Conservation (phyloP, 2,797 vertebrate species). For the Lindbergichthys nudifrons region DNA sequence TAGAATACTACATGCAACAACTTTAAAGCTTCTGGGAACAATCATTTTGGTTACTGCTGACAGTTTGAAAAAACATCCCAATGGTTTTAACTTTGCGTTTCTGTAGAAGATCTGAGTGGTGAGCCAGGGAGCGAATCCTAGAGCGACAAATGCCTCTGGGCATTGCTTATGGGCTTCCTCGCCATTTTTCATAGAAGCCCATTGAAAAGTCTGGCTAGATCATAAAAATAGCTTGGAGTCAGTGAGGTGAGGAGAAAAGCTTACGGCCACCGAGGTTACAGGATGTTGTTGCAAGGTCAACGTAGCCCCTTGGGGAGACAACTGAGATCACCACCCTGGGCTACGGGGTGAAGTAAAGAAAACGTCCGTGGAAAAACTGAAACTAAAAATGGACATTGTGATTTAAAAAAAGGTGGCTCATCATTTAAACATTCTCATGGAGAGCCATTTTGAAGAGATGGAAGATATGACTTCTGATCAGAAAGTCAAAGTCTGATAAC, state of each 20-base stretch:
- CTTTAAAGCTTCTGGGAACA: constrained; percentile 12
- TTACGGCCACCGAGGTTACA: constrained; percentile 64
- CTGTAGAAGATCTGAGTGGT: constrained; percentile 37
- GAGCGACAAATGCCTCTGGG: constrained; percentile 47
- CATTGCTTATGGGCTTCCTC: constrained; percentile 65
- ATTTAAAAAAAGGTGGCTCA: neutral
- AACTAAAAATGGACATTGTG: constrained; percentile 27
- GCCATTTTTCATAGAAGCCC: constrained; percentile 52
- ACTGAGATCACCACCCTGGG: constrained; percentile 60
- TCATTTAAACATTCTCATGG: constrained; percentile 8
- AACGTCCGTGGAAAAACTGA: constrained; percentile 11
- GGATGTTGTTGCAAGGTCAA: constrained; percentile 77
- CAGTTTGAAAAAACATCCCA: constrained; percentile 27
- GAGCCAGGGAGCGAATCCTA: constrained; percentile 34
- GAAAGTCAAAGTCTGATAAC: constrained; percentile 15
- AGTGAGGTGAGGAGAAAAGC: constrained; percentile 75
- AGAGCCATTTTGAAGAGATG: neutral
- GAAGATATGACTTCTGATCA: neutral
- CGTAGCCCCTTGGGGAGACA: constrained; percentile 61
- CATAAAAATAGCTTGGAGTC: constrained; percentile 84
- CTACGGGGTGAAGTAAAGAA: constrained; percentile 34
- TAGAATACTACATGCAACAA: constrained; percentile 1
- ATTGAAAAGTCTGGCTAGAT: constrained; percentile 69
- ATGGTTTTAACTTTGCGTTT: constrained; percentile 36
- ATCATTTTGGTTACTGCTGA: constrained; percentile 1